A percentile compares a stretch with the other conserved stretches of the same genome.
phyloP scores from a whole-genome alignment of 2,113 vertebrate species.

The Passer montanus region DNA sequence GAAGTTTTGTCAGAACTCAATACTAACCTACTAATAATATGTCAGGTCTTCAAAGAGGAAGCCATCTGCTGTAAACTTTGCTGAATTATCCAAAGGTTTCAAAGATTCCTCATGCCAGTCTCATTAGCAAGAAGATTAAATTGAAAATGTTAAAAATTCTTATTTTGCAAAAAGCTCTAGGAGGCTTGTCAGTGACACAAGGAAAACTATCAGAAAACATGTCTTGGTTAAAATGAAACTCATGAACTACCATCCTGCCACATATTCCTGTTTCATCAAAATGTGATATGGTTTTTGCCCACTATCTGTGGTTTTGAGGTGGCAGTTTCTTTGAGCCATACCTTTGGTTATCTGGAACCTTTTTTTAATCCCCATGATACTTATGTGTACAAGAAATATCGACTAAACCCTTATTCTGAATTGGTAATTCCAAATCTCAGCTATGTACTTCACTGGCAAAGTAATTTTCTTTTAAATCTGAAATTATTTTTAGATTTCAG shows the following conservation, averaged over 20 bases:
- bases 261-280: background rate
- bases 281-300: rapidly evolving
- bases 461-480: background rate
- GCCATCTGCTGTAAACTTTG: conserved; percentile 10
- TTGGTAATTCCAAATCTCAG: background rate
- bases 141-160: background rate
- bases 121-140: conserved; percentile 5
- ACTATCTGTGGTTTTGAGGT: background rate
- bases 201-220: background rate
- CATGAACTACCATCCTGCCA: background rate
- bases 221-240: background rate
- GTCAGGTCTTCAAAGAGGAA: conserved; percentile 15
- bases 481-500: background rate
- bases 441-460: background rate
- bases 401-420: background rate
- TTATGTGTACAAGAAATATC: background rate
- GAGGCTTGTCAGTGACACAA: background rate
- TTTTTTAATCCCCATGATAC: rapidly evolving
- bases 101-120: background rate
- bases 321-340: background rate
- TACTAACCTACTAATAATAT: conserved; percentile 13
- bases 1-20: conserved; percentile 17
- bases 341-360: background rate
- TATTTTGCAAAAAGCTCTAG: background rate
- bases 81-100: background rate